These are phyloP conservation scores for Epinotia demarniana DNA, from an alignment of 2,888 invertebrate species.

Conservation along the genomic window DNA sequence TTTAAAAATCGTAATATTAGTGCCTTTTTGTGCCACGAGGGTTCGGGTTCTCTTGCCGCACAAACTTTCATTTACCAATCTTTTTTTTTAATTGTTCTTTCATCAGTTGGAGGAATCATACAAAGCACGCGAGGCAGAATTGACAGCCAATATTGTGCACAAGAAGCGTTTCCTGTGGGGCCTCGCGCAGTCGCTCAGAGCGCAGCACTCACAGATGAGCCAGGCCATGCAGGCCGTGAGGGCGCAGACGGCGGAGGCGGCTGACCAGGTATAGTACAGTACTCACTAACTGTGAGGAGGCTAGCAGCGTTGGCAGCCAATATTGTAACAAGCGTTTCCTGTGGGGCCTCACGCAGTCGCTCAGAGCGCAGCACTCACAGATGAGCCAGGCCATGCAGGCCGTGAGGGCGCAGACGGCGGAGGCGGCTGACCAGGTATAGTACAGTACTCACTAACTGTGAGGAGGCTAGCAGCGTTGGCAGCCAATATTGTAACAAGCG, in stretches of 20 bases:
- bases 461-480: constrained; percentile 54
- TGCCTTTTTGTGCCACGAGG: too few species aligned
- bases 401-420: constrained; percentile 58
- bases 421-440: constrained; percentile 65
- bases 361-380: constrained; percentile 67
- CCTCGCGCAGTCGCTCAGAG: constrained; percentile 66
- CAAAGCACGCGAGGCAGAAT: constrained; percentile 60
- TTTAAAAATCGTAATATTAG: too few species aligned
- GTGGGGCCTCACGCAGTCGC: constrained; percentile 68
- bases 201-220: constrained; percentile 65
- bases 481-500: constrained; percentile 65
- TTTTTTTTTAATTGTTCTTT: too few species aligned
- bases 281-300: too few species aligned
- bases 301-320: constrained; percentile 56
- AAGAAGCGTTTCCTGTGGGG: constrained; percentile 76
- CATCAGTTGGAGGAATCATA: constrained; percentile 68
- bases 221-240: constrained; percentile 64
- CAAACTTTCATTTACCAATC: too few species aligned
- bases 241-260: constrained; percentile 59
- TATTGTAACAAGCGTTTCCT: constrained; percentile 72
- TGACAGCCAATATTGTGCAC: constrained; percentile 60
- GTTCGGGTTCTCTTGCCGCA: too few species aligned
- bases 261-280: constrained; percentile 60
- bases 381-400: constrained; percentile 65
- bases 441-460: too few species aligned